Evolutionary conservation across 2,113 vertebrate species (phyloP).

Genomic region (Phalacrocorax brasilianus): DNA sequence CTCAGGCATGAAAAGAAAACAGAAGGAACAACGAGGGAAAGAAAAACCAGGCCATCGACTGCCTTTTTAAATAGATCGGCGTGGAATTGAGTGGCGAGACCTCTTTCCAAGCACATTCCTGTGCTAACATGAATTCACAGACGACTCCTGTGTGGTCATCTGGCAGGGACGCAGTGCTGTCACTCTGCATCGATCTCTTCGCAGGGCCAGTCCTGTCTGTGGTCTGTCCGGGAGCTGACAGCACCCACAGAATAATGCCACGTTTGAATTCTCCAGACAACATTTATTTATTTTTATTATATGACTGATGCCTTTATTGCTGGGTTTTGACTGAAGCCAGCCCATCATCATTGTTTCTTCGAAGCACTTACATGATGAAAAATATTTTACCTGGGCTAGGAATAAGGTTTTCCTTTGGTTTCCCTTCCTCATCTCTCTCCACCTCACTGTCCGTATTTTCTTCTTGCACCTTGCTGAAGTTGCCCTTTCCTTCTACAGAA

Average conservation of each 20-base stretch:
- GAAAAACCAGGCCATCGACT: not conserved
- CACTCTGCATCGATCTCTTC: not conserved
- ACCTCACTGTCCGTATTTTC: not conserved
- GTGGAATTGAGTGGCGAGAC: not conserved
- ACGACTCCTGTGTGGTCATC: slow-evolving; percentile 5
- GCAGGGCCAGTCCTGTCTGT: not conserved
- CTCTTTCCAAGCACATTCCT: not conserved
- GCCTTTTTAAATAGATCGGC: not conserved
- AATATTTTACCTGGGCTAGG: not conserved
- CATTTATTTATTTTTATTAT: not conserved
- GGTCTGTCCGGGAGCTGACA: not conserved
- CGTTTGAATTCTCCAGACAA: not conserved
- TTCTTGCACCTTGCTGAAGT: not conserved
- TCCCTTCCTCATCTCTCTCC: not conserved
- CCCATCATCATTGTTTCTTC: not conserved
- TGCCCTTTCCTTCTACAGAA: not conserved
- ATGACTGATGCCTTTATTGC: not conserved
- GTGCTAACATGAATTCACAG: not conserved
- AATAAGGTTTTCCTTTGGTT: not conserved
- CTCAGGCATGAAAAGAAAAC: slow-evolving; percentile 33
- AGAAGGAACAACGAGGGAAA: not conserved
- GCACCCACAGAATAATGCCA: not conserved
- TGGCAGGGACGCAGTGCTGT: not conserved
- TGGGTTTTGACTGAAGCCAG: not conserved
- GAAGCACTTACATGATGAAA: not conserved